Evolutionary conservation across 2,113 vertebrate species (phyloP).

Genomic region (Alaudala cheleensis): DNA sequence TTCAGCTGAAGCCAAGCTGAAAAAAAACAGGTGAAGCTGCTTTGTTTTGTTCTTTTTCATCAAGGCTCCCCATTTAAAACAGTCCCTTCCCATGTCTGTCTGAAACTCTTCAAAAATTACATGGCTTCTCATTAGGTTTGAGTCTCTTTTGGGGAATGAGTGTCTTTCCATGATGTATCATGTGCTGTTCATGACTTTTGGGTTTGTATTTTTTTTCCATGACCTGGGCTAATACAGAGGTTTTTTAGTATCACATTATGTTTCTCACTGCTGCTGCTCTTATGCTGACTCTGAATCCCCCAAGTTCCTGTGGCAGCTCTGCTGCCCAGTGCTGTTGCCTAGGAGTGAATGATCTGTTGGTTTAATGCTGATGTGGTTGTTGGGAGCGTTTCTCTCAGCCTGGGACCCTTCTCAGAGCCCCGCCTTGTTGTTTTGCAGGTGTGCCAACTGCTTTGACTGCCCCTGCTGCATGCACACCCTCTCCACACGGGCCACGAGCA

Average conservation of each 20-base stretch:
- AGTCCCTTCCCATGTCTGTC: fast-evolving
- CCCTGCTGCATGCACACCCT: slow-evolving; percentile 98
- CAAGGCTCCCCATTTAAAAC: fast-evolving
- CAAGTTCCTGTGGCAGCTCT: not conserved
- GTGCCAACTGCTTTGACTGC: slow-evolving; percentile 98
- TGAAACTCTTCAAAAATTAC: not conserved
- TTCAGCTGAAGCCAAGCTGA: slow-evolving; percentile 97
- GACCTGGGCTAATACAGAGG: not conserved
- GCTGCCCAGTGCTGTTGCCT: not conserved
- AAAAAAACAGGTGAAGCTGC: slow-evolving; percentile 90
- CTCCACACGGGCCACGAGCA: slow-evolving; percentile 95
- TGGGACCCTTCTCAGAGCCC: not conserved
- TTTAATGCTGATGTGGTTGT: not conserved
- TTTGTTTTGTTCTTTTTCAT: not conserved
- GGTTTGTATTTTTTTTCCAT: not conserved
- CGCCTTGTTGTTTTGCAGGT: slow-evolving; percentile 72
- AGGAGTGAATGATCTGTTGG: not conserved
- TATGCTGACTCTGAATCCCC: not conserved
- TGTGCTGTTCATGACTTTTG: not conserved
- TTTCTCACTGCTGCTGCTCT: not conserved
- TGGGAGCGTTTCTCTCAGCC: not conserved
- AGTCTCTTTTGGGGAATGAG: not conserved
- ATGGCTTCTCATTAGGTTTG: not conserved
- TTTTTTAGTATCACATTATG: not conserved
- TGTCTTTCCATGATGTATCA: not conserved